Conservation (phyloP, 2,797 vertebrate genomes). For the Phataginus tetradactyla region DNA sequence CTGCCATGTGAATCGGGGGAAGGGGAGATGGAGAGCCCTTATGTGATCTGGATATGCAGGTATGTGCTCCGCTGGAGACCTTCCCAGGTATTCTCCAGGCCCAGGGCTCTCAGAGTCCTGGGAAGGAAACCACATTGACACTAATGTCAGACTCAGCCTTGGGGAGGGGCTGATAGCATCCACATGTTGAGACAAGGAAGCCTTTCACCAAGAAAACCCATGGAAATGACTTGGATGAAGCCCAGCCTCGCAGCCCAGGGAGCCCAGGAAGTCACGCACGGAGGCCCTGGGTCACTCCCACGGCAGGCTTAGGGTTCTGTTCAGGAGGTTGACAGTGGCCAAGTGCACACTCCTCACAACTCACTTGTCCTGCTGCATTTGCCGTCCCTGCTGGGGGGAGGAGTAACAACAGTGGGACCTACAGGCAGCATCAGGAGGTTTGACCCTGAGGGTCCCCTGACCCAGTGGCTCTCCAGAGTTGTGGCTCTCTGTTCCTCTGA, state of each 20-base stretch:
- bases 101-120: background rate
- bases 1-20: background rate
- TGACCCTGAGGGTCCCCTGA: background rate
- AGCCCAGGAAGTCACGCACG: background rate
- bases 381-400: background rate
- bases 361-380: accelerated
- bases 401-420: background rate
- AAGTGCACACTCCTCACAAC: accelerated
- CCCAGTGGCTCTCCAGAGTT: background rate
- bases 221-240: accelerated
- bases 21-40: too few species aligned
- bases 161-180: background rate
- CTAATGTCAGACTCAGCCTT: background rate
- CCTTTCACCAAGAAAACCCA: background rate
- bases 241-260: background rate
- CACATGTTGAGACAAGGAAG: background rate
- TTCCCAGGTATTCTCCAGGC: background rate
- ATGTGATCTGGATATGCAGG: background rate
- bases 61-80: accelerated
- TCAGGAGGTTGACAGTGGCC: background rate
- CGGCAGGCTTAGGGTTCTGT: background rate
- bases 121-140: background rate
- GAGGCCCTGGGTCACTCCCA: background rate
- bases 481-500: background rate
- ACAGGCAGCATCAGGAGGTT: accelerated